Conservation (phyloP, 2,888 invertebrate genomes). For the Stenotaenia linearis region DNA sequence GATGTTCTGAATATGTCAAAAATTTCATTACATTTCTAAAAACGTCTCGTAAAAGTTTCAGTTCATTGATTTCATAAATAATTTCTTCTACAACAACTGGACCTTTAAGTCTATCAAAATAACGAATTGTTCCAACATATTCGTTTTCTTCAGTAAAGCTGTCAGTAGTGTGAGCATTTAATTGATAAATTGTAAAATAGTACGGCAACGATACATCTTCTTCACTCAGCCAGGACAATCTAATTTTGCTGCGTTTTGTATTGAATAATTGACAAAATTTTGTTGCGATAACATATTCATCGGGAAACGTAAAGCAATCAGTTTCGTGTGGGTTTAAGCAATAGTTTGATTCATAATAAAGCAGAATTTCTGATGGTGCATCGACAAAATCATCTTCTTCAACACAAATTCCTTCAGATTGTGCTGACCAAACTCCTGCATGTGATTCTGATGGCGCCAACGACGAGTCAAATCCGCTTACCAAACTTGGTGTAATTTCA, state of each 20-base stretch:
- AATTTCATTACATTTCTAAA: background rate
- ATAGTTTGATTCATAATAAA: background rate
- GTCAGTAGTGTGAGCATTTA: background rate
- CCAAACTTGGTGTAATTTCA: background rate
- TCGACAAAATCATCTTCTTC: background rate
- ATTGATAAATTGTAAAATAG: background rate
- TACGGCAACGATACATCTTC: background rate
- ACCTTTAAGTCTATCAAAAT: background rate
- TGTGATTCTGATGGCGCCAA: background rate
- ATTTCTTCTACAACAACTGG: background rate
- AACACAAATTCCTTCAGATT: too few species aligned
- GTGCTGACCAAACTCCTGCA: background rate
- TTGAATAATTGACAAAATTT: background rate
- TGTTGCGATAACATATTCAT: background rate
- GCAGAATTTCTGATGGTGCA: background rate
- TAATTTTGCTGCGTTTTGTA: background rate
- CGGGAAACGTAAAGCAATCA: slow-evolving; percentile 17
- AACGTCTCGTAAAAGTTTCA: background rate
- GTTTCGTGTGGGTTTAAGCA: background rate
- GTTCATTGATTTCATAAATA: background rate
- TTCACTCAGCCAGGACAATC: background rate
- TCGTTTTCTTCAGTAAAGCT: background rate
- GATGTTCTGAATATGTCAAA: background rate
- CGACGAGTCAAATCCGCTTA: background rate
- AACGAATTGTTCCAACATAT: background rate